Percentiles rank a stretch among this genome's conserved stretches.
phyloP scores from a whole-genome alignment of 1,140 invertebrate species.

The Matsumurasca onukii region DNA sequence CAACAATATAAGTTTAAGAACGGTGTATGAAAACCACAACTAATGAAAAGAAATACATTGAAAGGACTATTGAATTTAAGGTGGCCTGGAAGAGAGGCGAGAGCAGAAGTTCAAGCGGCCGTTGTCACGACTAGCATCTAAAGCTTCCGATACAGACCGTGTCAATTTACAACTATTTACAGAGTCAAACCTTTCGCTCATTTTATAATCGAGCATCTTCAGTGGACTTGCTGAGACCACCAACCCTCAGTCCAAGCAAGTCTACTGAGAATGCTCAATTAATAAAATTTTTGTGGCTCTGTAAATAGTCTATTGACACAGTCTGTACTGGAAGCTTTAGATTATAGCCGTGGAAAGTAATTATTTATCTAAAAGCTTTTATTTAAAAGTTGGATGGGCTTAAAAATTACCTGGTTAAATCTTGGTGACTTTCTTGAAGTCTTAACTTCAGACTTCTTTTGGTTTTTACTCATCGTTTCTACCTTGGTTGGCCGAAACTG shows the following conservation, averaged over 20 bases:
- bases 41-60: too few species aligned
- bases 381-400: neutral
- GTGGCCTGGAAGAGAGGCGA: too few species aligned
- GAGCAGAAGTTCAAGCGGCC: too few species aligned
- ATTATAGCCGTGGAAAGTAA: neutral
- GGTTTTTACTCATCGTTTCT: slow-evolving; percentile 14
- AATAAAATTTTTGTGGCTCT: neutral
- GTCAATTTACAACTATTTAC: neutral
- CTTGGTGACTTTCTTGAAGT: slow-evolving; percentile 32
- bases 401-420: slow-evolving; percentile 26
- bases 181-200: neutral
- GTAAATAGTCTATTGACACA: neutral
- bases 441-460: slow-evolving; percentile 28
- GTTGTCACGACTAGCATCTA: too few species aligned
- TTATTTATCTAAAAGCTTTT: neutral
- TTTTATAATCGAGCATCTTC: neutral
- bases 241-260: too few species aligned
- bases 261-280: neutral
- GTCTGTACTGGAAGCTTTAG: too few species aligned
- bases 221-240: too few species aligned
- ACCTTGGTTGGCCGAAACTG: too few species aligned
- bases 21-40: too few species aligned
- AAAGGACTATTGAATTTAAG: too few species aligned
- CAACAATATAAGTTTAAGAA: too few species aligned
- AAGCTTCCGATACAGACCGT: too few species aligned